phyloP scores from a whole-genome alignment of 2,888 invertebrate genomes.

The Orthosia gothica region DNA sequence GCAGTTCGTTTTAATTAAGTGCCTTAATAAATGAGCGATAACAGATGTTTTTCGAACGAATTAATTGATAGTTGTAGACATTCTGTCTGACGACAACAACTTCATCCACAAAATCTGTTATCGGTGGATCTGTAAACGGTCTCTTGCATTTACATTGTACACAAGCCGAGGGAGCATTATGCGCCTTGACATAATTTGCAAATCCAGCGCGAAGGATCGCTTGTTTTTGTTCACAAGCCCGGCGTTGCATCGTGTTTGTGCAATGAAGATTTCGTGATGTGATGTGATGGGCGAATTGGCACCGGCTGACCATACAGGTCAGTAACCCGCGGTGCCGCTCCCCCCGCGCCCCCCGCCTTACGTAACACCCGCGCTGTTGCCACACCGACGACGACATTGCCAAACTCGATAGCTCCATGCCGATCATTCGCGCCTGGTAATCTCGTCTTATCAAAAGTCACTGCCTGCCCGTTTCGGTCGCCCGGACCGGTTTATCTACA shows the following conservation, averaged over 20 bases:
- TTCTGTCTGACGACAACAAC: slow-evolving; percentile 16
- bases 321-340: slow-evolving; percentile 81
- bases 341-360: slow-evolving; percentile 79
- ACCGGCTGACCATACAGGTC: slow-evolving; percentile 88
- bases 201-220: slow-evolving; percentile 70
- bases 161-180: slow-evolving; percentile 56
- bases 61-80: slow-evolving; percentile 9
- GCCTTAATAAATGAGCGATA: not conserved
- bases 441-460: slow-evolving; percentile 73
- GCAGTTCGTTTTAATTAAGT: not conserved
- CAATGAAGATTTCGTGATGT: slow-evolving; percentile 88
- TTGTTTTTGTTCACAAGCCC: slow-evolving; percentile 74
- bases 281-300: slow-evolving; percentile 90
- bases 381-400: slow-evolving; percentile 85
- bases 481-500: slow-evolving; percentile 55
- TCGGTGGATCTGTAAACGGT: slow-evolving; percentile 30
- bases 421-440: slow-evolving; percentile 81
- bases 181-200: slow-evolving; percentile 78
- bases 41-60: not conserved
- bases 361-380: slow-evolving; percentile 86
- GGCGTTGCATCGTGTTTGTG: slow-evolving; percentile 80
- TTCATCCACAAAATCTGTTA: slow-evolving; percentile 35
- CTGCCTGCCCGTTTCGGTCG: slow-evolving; percentile 41
- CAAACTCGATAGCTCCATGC: slow-evolving; percentile 82
- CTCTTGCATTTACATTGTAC: slow-evolving; percentile 29